Base-by-base conservation (phyloP, 2,797 vertebrate species). In the Enteromius treurensis region DNA sequence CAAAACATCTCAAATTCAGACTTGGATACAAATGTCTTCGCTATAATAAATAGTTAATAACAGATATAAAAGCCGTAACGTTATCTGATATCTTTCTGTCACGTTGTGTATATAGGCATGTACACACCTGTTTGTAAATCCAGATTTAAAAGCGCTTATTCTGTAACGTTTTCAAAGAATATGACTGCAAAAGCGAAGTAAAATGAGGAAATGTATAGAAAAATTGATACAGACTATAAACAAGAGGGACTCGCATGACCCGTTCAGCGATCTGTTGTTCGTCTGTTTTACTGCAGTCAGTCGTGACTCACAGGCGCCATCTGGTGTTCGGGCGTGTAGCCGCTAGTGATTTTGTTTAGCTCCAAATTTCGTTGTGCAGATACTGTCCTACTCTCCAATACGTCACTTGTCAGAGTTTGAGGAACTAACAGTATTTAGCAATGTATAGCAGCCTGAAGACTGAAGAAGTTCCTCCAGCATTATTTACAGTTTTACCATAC, bases 261-360 rank as follows among this genome's bases (percentile, higher is more conserved):
- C 14, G 5, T 11, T 8, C 32, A 8, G 32, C 0, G 4, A 62
- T 15, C 29, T 26, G 26, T 73, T 34, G 5, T 26, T 81, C 69
- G 42, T 1, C 37, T 4, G 21, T 8, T 26, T 74, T 21, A 26
- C 69, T 5, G 3, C 70, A 19, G 58, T 14, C 29, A 4, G 13
- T 19, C 21, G 14, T 5, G 14, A 21, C 55, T 51, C 80, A 10
- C 7, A 45, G 4, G 19, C 80, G 42, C 42, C 80, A 26, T 37
- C 80, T 17, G 13, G 17, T 17, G 79, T 49, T 64, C 49, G 49
- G 80, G 80, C 58, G 55, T 64, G 40, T 37, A 73, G 64, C 55
- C 64, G 19, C 79, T 37, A n/a, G 13, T 8, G 5, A 0, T 13
- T 58, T 55, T 55, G 14, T 9, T n/a, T 7, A 47, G 21, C 19